A percentile compares a stretch with the other conserved stretches of the same genome.
phyloP scores from a whole-genome alignment of 2,888 invertebrate genomes.

The Marasmarcha lunaedactyla region DNA sequence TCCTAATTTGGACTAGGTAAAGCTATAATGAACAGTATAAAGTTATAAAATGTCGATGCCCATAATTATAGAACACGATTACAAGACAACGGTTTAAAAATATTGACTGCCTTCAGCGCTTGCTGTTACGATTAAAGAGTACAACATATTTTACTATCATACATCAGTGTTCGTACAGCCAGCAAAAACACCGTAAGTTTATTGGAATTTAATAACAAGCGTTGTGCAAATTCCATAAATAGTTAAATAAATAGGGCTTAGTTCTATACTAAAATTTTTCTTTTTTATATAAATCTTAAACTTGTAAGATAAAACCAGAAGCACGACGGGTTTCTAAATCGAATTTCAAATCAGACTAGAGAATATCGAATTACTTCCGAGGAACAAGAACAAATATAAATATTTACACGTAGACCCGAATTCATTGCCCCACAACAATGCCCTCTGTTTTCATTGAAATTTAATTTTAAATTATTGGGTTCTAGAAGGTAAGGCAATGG shows the following conservation, averaged over 20 bases:
- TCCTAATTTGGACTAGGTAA: neutral
- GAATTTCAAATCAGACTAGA: slow-evolving; percentile 14
- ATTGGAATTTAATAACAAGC: too few species aligned
- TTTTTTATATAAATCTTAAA: too few species aligned
- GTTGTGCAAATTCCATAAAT: too few species aligned
- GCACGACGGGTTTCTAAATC: too few species aligned
- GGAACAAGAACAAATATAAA: slow-evolving; percentile 25
- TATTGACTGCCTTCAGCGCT: too few species aligned
- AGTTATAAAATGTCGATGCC: neutral
- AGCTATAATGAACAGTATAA: neutral
- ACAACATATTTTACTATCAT: too few species aligned
- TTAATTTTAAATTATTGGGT: slow-evolving; percentile 27
- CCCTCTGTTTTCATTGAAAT: slow-evolving; percentile 23
- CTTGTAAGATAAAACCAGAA: too few species aligned
- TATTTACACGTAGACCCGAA: slow-evolving; percentile 35
- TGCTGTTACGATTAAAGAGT: too few species aligned
- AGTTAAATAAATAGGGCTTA: too few species aligned
- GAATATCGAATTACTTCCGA: slow-evolving; percentile 51
- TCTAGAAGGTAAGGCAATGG: slow-evolving; percentile 27
- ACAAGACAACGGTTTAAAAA: neutral
- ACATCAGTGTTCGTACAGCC: neutral
- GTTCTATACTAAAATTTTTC: too few species aligned
- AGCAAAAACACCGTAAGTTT: neutral
- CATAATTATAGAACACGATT: slow-evolving; percentile 1
- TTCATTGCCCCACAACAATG: slow-evolving; percentile 37